phyloP scores from a whole-genome alignment of 2,888 invertebrate species.

The Rhaphigaster nebulosa region DNA sequence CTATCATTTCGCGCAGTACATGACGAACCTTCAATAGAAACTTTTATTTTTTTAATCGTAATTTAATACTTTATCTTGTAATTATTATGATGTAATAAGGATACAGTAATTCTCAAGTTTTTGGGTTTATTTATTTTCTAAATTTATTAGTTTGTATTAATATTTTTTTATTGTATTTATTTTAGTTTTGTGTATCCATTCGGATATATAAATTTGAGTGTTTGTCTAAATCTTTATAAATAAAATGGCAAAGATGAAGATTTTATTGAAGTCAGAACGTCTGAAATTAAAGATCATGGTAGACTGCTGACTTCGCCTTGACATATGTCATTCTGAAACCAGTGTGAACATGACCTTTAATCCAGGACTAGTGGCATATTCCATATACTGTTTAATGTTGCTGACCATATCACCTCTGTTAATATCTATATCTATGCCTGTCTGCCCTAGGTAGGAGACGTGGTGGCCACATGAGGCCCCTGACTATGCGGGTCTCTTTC shows the following conservation, averaged over 20 bases:
- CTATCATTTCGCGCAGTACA: no score
- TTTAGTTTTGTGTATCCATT: no score
- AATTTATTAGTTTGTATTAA: no score
- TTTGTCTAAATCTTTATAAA: no score
- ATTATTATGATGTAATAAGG: no score
- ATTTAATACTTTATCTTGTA: no score
- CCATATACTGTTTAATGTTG: not conserved
- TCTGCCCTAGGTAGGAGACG: slow-evolving; percentile 60
- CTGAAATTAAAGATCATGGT: slow-evolving; percentile 2
- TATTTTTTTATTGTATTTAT: no score
- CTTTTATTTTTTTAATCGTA: no score
- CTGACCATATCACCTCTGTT: not conserved
- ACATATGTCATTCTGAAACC: not conserved
- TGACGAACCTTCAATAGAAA: no score
- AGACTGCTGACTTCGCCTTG: not conserved
- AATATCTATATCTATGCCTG: not conserved
- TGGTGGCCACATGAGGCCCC: slow-evolving; percentile 59
- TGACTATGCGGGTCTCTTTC: slow-evolving; percentile 59
- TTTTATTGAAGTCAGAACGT: not conserved
- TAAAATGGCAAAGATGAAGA: not conserved
- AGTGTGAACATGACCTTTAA: slow-evolving; percentile 11
- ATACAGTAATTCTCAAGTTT: no score
- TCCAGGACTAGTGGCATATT: not conserved
- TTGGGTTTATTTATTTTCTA: no score
- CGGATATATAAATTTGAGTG: no score